Percentiles rank a stretch among this genome's conserved stretches.
Evolutionary conservation across 1,140 invertebrate genomes (phyloP).

Genomic region (Bombus ignitus): DNA sequence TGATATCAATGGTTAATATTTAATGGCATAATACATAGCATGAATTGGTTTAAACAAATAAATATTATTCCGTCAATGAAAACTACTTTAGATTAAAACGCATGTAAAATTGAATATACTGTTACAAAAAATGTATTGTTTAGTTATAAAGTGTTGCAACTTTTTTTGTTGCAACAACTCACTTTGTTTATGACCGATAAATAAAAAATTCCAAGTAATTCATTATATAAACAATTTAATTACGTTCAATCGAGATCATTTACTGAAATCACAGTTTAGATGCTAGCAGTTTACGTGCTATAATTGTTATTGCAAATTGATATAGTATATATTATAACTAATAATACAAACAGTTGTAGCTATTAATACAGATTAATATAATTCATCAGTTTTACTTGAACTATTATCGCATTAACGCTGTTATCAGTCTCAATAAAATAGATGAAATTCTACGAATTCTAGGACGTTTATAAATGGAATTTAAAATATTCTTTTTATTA

Average conservation of each 20-base stretch:
- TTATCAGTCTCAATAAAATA: neutral
- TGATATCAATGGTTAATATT: neutral
- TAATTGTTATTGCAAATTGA: no score
- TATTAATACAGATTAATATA: constrained; percentile 12
- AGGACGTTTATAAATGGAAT: neutral
- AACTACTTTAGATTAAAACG: no score
- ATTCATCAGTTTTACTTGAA: constrained; percentile 1
- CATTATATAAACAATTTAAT: neutral
- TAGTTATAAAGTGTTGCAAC: neutral
- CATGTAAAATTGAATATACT: no score
- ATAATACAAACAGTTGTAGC: no score
- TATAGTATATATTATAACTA: no score
- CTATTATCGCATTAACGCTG: neutral
- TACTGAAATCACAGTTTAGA: neutral
- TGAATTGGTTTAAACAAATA: neutral
- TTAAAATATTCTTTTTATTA: no score
- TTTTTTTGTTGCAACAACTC: no score
- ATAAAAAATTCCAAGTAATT: neutral
- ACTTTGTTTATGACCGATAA: neutral
- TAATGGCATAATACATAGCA: neutral
- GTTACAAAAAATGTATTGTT: no score
- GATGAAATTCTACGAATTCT: neutral
- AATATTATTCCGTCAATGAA: neutral
- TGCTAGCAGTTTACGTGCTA: neutral
- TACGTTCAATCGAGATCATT: neutral